Conservation (phyloP, 2,797 vertebrate species). For the Clamator glandarius region DNA sequence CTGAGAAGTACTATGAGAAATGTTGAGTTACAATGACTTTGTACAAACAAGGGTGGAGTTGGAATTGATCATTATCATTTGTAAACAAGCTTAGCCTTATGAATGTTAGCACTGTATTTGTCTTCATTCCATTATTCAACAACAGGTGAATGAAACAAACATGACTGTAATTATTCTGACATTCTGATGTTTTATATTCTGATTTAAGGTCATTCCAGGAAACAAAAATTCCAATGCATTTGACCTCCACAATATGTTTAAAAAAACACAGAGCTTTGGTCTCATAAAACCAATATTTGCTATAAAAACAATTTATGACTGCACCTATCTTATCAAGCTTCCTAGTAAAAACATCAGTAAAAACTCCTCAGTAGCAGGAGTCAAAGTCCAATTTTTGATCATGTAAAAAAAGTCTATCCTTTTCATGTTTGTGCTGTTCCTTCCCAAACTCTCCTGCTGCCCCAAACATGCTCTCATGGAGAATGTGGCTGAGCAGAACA, state of each 20-base stretch:
- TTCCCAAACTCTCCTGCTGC: neutral
- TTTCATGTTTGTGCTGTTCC: neutral
- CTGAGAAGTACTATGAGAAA: neutral
- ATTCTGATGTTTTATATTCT: conserved; percentile 11
- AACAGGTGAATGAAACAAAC: neutral
- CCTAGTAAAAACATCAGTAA: neutral
- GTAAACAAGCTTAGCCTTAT: neutral
- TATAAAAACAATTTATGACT: neutral
- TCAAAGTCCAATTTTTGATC: neutral
- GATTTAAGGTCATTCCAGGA: conserved; percentile 15
- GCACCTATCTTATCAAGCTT: neutral
- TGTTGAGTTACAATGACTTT: neutral
- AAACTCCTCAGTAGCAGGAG: neutral
- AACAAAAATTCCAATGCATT: neutral
- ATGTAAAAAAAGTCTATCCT: neutral
- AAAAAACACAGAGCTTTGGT: neutral
- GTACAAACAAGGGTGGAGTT: conserved; percentile 26
- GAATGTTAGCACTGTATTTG: neutral
- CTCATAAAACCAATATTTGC: conserved; percentile 36
- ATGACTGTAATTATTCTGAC: neutral
- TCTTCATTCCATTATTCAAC: neutral
- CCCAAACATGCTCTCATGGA: neutral
- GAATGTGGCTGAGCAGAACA: neutral
- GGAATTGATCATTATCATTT: neutral
- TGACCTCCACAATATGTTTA: neutral